phyloP scores from a whole-genome alignment of 2,797 vertebrate genomes.

The Anabacerthia variegaticeps region DNA sequence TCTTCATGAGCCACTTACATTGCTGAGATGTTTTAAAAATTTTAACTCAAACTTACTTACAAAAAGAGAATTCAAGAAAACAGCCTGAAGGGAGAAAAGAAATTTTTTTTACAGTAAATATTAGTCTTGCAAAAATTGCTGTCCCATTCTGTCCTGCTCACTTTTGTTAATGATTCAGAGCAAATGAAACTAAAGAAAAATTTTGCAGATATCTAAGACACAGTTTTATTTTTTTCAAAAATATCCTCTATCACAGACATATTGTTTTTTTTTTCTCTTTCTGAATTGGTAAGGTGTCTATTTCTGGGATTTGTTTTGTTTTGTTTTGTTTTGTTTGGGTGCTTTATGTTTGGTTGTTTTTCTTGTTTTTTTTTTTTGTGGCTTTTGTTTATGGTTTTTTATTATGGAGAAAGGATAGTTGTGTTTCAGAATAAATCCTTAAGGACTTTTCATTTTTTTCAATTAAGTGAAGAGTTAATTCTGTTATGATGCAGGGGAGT shows the following conservation, averaged over 20 bases:
- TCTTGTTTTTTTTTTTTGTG: background rate
- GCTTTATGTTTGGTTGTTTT: background rate
- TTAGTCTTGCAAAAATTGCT: background rate
- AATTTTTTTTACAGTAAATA: background rate
- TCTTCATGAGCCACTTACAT: background rate
- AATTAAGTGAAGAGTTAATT: slow-evolving; percentile 21
- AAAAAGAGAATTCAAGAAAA: background rate
- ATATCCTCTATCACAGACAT: background rate
- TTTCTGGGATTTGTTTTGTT: background rate
- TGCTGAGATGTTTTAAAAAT: background rate
- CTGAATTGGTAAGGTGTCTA: background rate
- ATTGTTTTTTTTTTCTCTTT: background rate
- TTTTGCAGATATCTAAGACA: background rate
- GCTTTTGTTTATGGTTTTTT: background rate
- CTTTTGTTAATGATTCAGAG: background rate
- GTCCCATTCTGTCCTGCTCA: background rate
- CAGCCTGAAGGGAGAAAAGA: background rate
- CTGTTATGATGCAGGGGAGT: background rate
- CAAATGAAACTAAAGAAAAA: background rate
- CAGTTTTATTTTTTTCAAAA: background rate
- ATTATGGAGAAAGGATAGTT: background rate
- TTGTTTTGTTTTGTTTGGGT: background rate
- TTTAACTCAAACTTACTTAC: background rate
- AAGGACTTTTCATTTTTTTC: background rate
- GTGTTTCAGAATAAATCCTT: background rate